These are phyloP conservation scores for Ferrisia virgata DNA, from an alignment of 2,888 invertebrate species.

Conservation along the genomic window DNA sequence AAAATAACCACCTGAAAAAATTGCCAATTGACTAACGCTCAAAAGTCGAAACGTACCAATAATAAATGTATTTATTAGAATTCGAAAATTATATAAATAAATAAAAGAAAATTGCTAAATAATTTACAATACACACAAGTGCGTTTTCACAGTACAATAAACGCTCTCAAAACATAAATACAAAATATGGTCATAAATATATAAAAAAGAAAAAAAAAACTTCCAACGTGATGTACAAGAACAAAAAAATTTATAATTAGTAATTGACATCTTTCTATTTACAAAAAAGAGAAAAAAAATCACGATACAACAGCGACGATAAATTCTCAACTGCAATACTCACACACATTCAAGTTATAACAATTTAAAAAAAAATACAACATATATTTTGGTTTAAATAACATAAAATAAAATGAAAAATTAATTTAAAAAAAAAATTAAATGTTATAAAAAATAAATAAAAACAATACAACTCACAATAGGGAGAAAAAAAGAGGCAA, in stretches of 20 bases:
- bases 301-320: constrained; percentile 16
- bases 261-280: constrained; percentile 34
- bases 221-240: constrained; percentile 38
- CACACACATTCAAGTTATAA: neutral
- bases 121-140: constrained; percentile 16
- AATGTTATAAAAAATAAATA: constrained; percentile 12
- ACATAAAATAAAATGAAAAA: neutral
- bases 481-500: neutral
- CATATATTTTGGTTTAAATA: neutral
- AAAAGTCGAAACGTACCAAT: neutral
- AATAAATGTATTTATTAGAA: constrained; percentile 26
- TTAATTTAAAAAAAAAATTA: constrained; percentile 10
- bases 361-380: constrained; percentile 6
- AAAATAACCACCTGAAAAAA: neutral
- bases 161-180: constrained; percentile 19
- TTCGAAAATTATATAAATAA: constrained; percentile 36
- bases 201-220: constrained; percentile 20
- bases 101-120: constrained; percentile 14
- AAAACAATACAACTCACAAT: constrained; percentile 30
- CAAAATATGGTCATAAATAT: constrained; percentile 23
- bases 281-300: constrained; percentile 26
- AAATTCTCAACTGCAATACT: neutral
- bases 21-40: neutral
- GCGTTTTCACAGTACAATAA: neutral
- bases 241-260: constrained; percentile 30